Evolutionary conservation across 37 sponge, comb jelly and placozoan genomes (phyloP), one percentile per base, ranked within the genome.

Genomic region (Theonella swinhoei): DNA sequence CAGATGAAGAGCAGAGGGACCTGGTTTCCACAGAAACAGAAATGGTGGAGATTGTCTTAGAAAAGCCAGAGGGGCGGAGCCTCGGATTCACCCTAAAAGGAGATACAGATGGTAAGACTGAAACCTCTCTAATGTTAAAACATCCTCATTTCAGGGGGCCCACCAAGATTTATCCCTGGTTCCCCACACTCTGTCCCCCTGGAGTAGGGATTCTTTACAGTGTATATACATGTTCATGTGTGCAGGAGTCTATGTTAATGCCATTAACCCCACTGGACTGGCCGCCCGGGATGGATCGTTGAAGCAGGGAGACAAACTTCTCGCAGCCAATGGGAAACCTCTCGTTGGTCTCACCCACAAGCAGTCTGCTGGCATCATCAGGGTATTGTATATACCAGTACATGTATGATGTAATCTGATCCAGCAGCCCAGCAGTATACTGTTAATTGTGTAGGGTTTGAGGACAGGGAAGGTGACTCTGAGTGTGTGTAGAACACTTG

Each of bases 21-120:
- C 11, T 17, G 14, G 14, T 47, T 11, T 26, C 66, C 7, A 29
- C 19, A 1, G 72, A 79, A 40, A 70, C 79, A 39, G 33, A 34
- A 24, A n/a, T 58, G 23, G 61, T 54, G 64, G 70, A 34, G 29
- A 70, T 86, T 9, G 80, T 86, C 41, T 58, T 77, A 0, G 70
- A 78, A n/a, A 90, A 90, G 74, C 24, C 47, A 22, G 87, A 82
- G 54, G 74, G 54, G 39, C 66, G 65, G 39, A 38, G 76, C 19
- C 84, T 94, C 1, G 94, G 94, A 1, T 94, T 94, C 70, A 89
- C 83, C 28, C 38, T 94, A 38, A 47, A 47, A 7, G 54, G 54
- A 17, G 83, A 88, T 3, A 65, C 29, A 22, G 90, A 80, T 14
- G 54, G 54, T 47, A 17, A 47, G 54, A 14, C n/a, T n/a, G n/a